phyloP scores from a whole-genome alignment of 2,113 vertebrate genomes.

The Neoarius graeffei region DNA sequence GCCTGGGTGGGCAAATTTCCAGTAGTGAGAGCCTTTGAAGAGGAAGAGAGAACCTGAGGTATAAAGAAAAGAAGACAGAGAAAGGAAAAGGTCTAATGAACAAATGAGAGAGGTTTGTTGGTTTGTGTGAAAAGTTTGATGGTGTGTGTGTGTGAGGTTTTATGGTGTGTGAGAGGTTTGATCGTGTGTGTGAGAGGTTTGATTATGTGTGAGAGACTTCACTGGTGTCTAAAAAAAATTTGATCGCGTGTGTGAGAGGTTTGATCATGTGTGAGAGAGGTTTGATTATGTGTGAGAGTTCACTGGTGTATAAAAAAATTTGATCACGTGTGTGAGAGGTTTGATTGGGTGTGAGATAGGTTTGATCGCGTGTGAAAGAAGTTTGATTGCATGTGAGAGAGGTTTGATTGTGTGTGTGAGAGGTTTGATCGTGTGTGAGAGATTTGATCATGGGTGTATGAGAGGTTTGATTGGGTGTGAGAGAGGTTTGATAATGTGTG shows the following conservation, averaged over 20 bases:
- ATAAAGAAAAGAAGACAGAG: background rate
- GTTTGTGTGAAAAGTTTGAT: background rate
- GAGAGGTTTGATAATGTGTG: background rate
- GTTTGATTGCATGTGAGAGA: no score
- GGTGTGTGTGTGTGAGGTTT: background rate
- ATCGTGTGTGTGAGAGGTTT: background rate
- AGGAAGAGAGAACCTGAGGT: conserved; percentile 66
- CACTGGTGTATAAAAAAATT: no score
- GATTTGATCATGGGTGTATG: no score
- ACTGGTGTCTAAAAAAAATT: no score
- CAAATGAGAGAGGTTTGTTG: background rate
- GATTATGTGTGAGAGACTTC: background rate
- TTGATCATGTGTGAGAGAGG: background rate
- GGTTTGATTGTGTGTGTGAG: no score
- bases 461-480: no score
- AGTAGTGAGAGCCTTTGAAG: conserved; percentile 72
- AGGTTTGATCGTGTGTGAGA: no score
- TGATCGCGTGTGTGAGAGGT: background rate
- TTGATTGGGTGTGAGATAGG: background rate
- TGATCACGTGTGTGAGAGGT: background rate
- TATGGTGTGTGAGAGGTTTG: background rate
- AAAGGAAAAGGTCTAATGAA: background rate
- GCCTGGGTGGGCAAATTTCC: conserved; percentile 68
- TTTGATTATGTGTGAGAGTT: background rate
- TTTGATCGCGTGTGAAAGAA: no score